Percentiles rank a stretch among this genome's conserved stretches.
phyloP scores from a whole-genome alignment of 2,797 vertebrate genomes.

The Kryptopterus vitreolus region DNA sequence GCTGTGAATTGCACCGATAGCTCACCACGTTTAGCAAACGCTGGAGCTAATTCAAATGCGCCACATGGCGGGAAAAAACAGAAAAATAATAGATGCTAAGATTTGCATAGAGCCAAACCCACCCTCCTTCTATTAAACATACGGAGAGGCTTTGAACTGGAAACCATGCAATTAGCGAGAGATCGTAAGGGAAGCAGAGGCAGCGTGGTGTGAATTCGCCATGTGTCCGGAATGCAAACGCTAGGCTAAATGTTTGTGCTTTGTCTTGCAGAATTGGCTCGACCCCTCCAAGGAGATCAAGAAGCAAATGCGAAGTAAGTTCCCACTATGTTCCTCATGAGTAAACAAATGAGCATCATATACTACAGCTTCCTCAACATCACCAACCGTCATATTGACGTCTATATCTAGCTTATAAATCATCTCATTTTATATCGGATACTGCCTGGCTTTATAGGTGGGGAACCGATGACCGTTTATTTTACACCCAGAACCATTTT shows the following conservation, averaged over 20 bases:
- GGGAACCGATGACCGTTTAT: too few species aligned
- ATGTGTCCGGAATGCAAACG: constrained; percentile 45
- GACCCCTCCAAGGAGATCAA: constrained; percentile 99
- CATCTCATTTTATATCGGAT: not conserved
- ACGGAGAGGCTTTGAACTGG: constrained; percentile 63
- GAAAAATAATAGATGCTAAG: constrained; percentile 57
- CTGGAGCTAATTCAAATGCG: not conserved
- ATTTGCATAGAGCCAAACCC: constrained; percentile 38
- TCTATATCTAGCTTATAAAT: not conserved
- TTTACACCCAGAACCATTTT: not conserved
- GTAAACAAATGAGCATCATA: not conserved
- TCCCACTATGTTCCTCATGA: constrained; percentile 2
- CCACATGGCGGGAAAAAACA: not conserved
- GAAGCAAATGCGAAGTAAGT: constrained; percentile 98
- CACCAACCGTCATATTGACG: not conserved
- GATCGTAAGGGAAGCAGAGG: constrained; percentile 42
- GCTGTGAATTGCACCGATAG: constrained; percentile 29
- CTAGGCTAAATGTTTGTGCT: constrained; percentile 59
- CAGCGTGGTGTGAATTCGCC: constrained; percentile 46
- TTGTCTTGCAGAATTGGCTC: constrained; percentile 93
- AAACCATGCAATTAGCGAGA: constrained; percentile 60
- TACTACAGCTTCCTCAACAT: not conserved
- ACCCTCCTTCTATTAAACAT: constrained; percentile 59
- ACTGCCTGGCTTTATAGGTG: not conserved
- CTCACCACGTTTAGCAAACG: not conserved